These are phyloP conservation scores for Trichomalopsis sarcophagae DNA, from an alignment of 1,140 invertebrate genomes.

Conservation along the genomic window DNA sequence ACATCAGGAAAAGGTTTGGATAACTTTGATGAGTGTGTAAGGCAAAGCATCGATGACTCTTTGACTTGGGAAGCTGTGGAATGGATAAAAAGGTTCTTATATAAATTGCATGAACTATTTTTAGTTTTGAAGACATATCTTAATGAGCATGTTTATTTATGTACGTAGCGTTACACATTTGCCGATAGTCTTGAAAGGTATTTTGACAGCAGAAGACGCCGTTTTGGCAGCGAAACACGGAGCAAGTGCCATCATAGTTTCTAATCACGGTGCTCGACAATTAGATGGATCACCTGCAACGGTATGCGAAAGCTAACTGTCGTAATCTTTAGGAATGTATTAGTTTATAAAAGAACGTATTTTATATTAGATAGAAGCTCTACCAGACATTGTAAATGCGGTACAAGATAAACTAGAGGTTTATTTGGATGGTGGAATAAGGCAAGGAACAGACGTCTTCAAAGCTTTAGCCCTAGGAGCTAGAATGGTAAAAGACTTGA, in stretches of 20 bases:
- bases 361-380: constrained; percentile 84
- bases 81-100: constrained; percentile 79
- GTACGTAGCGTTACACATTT: constrained; percentile 81
- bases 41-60: constrained; percentile 84
- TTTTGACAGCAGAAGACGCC: constrained; percentile 92
- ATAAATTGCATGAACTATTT: neutral
- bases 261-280: constrained; percentile 94
- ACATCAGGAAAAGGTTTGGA: constrained; percentile 61
- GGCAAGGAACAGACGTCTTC: constrained; percentile 91
- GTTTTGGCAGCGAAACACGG: constrained; percentile 83
- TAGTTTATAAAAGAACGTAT: constrained; percentile 38
- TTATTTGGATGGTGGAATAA: constrained; percentile 92
- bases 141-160: no score
- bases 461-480: constrained; percentile 94
- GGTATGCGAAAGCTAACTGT: constrained; percentile 69
- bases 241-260: constrained; percentile 87
- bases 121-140: neutral
- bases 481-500: constrained; percentile 79
- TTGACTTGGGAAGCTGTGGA: constrained; percentile 89
- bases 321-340: neutral
- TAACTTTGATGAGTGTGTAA: constrained; percentile 72
- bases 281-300: constrained; percentile 89
- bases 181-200: constrained; percentile 92
- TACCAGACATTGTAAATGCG: constrained; percentile 87
- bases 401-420: constrained; percentile 85